Percentiles rank a stretch among this genome's conserved stretches.
Conservation (phyloP, 2,797 vertebrate species). For the Pelodytes ibericus region DNA sequence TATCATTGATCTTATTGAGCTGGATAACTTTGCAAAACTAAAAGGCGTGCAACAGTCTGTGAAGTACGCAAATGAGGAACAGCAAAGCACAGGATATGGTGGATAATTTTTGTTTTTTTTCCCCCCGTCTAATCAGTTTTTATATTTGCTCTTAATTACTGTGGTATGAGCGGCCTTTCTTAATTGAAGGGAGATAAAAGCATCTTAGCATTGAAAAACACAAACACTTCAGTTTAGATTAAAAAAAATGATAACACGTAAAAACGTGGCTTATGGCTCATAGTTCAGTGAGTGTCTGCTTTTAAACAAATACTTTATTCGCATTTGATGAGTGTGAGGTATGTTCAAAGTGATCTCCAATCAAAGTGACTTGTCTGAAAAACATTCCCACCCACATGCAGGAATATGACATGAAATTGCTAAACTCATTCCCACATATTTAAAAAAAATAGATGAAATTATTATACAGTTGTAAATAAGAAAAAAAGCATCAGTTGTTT, state of each 20-base stretch:
- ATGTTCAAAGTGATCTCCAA: too few species aligned
- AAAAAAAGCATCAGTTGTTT: too few species aligned
- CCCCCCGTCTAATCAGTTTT: slow-evolving; percentile 36
- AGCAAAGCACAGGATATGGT: slow-evolving; percentile 15
- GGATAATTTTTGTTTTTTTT: slow-evolving; percentile 37
- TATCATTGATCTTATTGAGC: slow-evolving; percentile 3
- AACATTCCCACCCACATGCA: too few species aligned
- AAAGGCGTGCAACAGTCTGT: background rate
- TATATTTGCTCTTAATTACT: slow-evolving; percentile 46
- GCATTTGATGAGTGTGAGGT: background rate
- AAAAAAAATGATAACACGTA: slow-evolving; percentile 22
- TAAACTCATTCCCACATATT: too few species aligned
- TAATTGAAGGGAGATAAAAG: slow-evolving; percentile 47
- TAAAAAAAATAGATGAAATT: too few species aligned
- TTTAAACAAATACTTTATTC: background rate
- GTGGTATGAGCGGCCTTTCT: slow-evolving; percentile 23
- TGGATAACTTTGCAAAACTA: background rate
- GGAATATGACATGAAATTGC: too few species aligned
- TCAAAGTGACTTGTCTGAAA: too few species aligned
- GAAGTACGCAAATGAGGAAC: slow-evolving; percentile 6
- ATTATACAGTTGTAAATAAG: too few species aligned
- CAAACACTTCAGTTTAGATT: slow-evolving; percentile 29
- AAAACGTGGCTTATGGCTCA: slow-evolving; percentile 30
- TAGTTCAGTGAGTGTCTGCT: background rate
- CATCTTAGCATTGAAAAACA: slow-evolving; percentile 24